Conservation (phyloP, 1,140 invertebrate genomes). For the Drosophila nasuta region DNA sequence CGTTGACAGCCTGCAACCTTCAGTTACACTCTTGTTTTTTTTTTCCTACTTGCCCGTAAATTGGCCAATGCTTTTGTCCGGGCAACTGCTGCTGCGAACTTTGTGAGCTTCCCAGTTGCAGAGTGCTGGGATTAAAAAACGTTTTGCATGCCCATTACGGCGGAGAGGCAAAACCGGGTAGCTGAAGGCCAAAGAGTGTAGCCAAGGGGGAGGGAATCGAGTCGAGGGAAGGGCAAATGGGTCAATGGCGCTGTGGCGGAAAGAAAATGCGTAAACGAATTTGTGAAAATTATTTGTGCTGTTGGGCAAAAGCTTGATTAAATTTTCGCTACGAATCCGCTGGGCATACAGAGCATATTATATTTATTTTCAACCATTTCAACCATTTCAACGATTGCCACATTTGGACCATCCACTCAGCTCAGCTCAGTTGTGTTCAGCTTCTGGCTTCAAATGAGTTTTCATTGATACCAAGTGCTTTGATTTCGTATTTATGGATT, state of each 20-base stretch:
- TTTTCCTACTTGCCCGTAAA: conserved; percentile 41
- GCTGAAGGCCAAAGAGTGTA: conserved; percentile 13
- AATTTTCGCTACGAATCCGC: conserved; percentile 65
- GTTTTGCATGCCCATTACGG: conserved; percentile 71
- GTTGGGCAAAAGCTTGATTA: conserved; percentile 63
- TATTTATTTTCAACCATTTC: conserved; percentile 22
- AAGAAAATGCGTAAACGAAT: conserved; percentile 77
- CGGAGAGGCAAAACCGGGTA: background rate
- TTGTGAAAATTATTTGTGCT: conserved; percentile 75
- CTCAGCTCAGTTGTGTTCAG: background rate
- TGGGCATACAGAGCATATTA: conserved; percentile 67
- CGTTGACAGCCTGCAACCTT: conserved; percentile 37
- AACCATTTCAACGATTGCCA: background rate
- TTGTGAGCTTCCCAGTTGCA: conserved; percentile 9
- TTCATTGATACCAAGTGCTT: conserved; percentile 70
- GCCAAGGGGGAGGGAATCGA: background rate
- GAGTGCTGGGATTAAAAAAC: conserved; percentile 72
- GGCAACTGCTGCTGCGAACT: conserved; percentile 4
- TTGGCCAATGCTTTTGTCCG: conserved; percentile 45
- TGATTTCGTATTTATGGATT: conserved; percentile 45
- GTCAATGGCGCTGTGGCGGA: conserved; percentile 16
- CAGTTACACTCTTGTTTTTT: background rate
- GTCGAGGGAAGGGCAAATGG: background rate
- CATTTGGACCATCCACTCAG: too few relatives aligned
- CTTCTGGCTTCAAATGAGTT: conserved; percentile 57